Percentiles rank a stretch among this genome's conserved stretches.
phyloP scores from a whole-genome alignment of 2,888 invertebrate genomes.

The Oscheius myriophilus region DNA sequence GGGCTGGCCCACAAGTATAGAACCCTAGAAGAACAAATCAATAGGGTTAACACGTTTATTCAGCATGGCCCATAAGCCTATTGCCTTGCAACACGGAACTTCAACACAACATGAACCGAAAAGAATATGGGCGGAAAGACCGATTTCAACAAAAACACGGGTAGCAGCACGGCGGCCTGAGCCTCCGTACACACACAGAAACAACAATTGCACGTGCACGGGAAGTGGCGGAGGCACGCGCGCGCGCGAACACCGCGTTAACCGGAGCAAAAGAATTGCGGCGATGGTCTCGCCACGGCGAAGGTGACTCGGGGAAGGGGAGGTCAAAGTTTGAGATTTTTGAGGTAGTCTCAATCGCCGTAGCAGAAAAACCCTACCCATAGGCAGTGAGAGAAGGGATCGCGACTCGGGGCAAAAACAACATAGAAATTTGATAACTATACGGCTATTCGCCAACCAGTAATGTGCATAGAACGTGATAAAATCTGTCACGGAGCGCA shows the following conservation, averaged over 20 bases:
- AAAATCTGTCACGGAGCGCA: no score
- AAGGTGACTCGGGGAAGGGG: not conserved
- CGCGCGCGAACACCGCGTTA: not conserved
- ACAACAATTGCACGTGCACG: constrained; percentile 2
- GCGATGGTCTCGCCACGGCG: not conserved
- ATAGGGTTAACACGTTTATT: constrained; percentile 20
- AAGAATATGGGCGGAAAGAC: constrained; percentile 18
- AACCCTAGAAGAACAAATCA: not conserved
- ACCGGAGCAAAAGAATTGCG: constrained; percentile 16
- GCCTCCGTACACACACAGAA: not conserved
- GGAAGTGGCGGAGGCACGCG: no score
- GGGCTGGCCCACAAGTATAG: no score
- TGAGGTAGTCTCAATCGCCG: not conserved
- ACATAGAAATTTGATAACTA: constrained; percentile 26
- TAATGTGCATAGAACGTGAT: not conserved
- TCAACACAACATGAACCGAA: constrained; percentile 6
- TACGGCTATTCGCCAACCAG: constrained; percentile 14
- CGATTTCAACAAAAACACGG: constrained; percentile 3
- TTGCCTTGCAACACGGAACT: constrained; percentile 7
- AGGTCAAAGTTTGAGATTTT: not conserved
- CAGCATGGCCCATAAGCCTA: constrained; percentile 9
- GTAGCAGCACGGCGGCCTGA: not conserved
- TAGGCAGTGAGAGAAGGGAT: constrained; percentile 21
- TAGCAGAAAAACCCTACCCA: constrained; percentile 12
- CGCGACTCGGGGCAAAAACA: not conserved